phyloP scores from a whole-genome alignment of 1,140 invertebrate species.

The Philotrypesis tridentata region DNA sequence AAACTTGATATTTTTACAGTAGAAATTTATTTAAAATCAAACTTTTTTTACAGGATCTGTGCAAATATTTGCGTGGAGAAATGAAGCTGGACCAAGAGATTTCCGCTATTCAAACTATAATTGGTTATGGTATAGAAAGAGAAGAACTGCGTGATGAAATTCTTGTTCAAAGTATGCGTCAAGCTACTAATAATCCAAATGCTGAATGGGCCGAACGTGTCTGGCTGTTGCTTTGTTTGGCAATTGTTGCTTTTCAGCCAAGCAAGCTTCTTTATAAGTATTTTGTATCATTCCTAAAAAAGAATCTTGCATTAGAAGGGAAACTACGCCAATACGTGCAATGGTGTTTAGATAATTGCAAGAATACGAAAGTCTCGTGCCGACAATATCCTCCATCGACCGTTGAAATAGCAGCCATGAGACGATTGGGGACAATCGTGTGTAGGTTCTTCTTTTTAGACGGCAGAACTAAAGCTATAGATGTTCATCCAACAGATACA shows the following conservation, averaged over 20 bases:
- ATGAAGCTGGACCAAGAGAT: conserved; percentile 88
- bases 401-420: conserved; percentile 95
- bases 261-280: conserved; percentile 88
- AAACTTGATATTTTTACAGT: conserved; percentile 20
- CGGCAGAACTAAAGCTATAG: conserved; percentile 95
- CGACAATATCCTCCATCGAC: conserved; percentile 91
- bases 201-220: conserved; percentile 85
- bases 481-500: conserved; percentile 95
- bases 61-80: conserved; percentile 90
- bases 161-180: conserved; percentile 89
- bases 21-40: not conserved
- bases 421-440: conserved; percentile 91
- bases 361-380: conserved; percentile 87
- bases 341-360: conserved; percentile 95
- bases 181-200: conserved; percentile 89
- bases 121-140: conserved; percentile 88
- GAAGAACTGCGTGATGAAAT: conserved; percentile 93
- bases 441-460: conserved; percentile 97
- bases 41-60: conserved; percentile 80
- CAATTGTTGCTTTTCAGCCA: conserved; percentile 93
- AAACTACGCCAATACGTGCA: conserved; percentile 90
- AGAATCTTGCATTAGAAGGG: conserved; percentile 81
- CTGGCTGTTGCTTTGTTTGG: conserved; percentile 92
- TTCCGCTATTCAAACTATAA: conserved; percentile 87
- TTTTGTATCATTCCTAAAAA: conserved; percentile 85